Conservation (phyloP, 2,797 vertebrate genomes). For the Poeciliopsis turneri region DNA sequence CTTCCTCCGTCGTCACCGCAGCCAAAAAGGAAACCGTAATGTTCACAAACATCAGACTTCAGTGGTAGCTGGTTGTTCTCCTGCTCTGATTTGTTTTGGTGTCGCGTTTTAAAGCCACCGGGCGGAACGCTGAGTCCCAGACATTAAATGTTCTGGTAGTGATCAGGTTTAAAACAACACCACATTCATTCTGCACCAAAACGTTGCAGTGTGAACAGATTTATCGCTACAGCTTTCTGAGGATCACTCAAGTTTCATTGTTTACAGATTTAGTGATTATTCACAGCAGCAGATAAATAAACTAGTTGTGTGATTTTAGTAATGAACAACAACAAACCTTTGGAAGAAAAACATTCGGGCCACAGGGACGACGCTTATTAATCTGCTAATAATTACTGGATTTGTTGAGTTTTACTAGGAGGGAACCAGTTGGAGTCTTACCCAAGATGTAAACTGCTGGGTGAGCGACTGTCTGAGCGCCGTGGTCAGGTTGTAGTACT, state of each 20-base stretch:
- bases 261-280: slow-evolving; percentile 5
- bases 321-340: slow-evolving; percentile 1
- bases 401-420: not conserved
- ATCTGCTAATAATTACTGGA: not conserved
- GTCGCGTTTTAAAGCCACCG: not conserved
- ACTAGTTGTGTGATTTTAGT: not conserved
- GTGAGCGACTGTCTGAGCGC: slow-evolving; percentile 90
- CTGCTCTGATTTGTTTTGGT: not conserved
- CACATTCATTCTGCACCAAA: not conserved
- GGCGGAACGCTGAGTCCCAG: not conserved
- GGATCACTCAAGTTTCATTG: slow-evolving; percentile 4
- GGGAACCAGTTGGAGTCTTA: slow-evolving; percentile 60
- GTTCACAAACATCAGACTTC: not conserved
- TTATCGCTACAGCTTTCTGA: not conserved
- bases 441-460: slow-evolving; percentile 91
- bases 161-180: not conserved
- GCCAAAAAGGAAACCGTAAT: not conserved
- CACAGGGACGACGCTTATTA: not conserved
- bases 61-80: not conserved
- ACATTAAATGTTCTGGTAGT: not conserved
- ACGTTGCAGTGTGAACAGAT: not conserved
- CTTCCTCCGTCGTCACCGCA: not conserved
- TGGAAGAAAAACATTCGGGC: not conserved
- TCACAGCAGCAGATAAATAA: slow-evolving; percentile 10
- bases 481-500: slow-evolving; percentile 93